Evolutionary conservation across 1,140 invertebrate species (phyloP), one percentile per base, ranked within the genome.

Genomic region (Polypedilum pembai): DNA sequence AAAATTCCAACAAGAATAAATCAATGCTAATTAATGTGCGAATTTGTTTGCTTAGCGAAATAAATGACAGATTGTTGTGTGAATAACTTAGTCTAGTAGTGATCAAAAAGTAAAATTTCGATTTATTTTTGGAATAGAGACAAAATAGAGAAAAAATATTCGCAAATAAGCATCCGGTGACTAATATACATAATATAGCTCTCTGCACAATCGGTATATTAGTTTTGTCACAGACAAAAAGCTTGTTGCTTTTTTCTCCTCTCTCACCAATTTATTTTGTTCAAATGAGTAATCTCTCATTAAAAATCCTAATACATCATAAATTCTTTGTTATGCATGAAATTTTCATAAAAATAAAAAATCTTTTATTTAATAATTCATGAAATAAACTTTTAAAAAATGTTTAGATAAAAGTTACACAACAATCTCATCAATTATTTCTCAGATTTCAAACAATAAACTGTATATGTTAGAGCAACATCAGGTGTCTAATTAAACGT

Each of bases 401-500:
- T n/a, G n/a, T n/a, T n/a, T n/a, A n/a, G n/a, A n/a, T n/a, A n/a
- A n/a, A 12, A 12, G 8, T 45, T 45, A 3, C 15, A 45, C 41
- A 45, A n/a, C 45, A 56, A 56, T 56, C 45, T 56, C 45, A 56
- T 56, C 45, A 56, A 56, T 56, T 56, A 56, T 56, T 56, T 56
- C 45, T 15, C n/a, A 56, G 15, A 3, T 10, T 45, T 45, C 41
- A 56, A 56, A 8, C 4, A 12, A 15, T 15, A 56, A 56, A 56
- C 15, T n/a, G 1, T n/a, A 15, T 4, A n/a, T 56, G 45, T 3
- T 18, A 20, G 8, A 69, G 8, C 15, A 20, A 69, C 65, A 69
- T 69, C 65, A 69, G 65, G 65, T 69, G 65, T 69, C 65, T 20
- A 69, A 20, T 69, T 20, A 69, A 66, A 18, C n/a, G 65, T 8